Percentiles rank a stretch among this genome's conserved stretches.
Evolutionary conservation across 2,113 vertebrate species (phyloP).

Genomic region (Crotalus tigris): DNA sequence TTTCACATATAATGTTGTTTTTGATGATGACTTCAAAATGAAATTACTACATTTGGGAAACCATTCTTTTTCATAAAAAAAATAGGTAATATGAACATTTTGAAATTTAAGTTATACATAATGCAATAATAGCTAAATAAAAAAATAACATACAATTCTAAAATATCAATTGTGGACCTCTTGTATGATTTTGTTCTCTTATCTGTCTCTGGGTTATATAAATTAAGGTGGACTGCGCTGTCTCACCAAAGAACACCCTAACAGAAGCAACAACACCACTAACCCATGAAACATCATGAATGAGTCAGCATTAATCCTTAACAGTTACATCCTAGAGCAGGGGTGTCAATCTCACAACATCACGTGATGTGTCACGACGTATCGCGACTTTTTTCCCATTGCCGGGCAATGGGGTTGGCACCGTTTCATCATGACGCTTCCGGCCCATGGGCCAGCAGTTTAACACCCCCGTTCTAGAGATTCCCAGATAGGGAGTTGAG

Average conservation of each 20-base stretch:
- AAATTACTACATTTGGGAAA: neutral
- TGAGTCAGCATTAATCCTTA: neutral
- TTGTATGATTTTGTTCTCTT: neutral
- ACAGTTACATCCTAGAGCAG: neutral
- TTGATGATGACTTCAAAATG: neutral
- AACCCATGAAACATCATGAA: neutral
- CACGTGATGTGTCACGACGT: too few relatives aligned
- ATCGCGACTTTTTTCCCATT: too few relatives aligned
- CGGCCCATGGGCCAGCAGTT: too few relatives aligned
- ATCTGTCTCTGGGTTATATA: neutral
- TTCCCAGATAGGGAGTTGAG: neutral
- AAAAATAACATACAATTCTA: neutral
- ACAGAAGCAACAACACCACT: neutral
- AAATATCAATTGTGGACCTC: neutral
- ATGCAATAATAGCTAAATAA: neutral
- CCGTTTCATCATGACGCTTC: too few relatives aligned
- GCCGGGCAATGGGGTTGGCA: too few relatives aligned
- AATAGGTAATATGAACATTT: neutral
- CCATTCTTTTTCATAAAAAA: neutral
- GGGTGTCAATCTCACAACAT: too few relatives aligned
- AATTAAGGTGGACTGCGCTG: neutral
- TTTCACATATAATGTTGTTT: neutral
- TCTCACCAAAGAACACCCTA: neutral
- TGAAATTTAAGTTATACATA: neutral
- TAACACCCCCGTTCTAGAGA: neutral